phyloP scores from a whole-genome alignment of 2,888 invertebrate species.

The Drosophila cognata region DNA sequence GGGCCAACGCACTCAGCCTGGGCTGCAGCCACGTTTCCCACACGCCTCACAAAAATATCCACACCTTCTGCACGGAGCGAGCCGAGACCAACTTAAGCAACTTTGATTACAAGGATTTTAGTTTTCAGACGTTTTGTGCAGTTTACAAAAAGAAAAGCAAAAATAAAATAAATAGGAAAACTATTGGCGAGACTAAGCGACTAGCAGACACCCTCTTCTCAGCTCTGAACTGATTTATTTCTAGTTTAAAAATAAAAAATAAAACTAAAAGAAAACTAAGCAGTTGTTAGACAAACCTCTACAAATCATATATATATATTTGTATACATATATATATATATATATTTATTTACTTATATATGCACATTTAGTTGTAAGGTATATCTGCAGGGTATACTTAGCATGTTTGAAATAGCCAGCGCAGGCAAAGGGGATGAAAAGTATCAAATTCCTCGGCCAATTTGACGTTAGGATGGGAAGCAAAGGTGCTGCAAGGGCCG shows the following conservation, averaged over 20 bases:
- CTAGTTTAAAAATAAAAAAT: too few species aligned
- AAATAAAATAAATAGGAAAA: background rate
- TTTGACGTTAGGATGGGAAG: constrained; percentile 49
- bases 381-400: constrained; percentile 1
- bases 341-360: background rate
- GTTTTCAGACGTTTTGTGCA: constrained; percentile 57
- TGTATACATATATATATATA: background rate
- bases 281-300: too few species aligned
- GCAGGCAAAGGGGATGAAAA: constrained; percentile 20
- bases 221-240: background rate
- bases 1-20: constrained; percentile 70
- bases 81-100: constrained; percentile 42
- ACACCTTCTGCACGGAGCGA: constrained; percentile 62
- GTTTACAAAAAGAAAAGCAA: constrained; percentile 23
- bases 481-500: background rate
- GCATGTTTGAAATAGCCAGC: constrained; percentile 27
- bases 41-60: constrained; percentile 52
- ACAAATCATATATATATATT: background rate
- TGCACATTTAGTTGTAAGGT: too few species aligned
- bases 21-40: constrained; percentile 13
- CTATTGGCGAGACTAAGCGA: background rate
- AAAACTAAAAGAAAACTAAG: too few species aligned
- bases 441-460: constrained; percentile 62
- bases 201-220: background rate
- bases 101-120: constrained; percentile 70